Base-by-base conservation (phyloP, 2,113 vertebrate genomes). In the Vicugna pacos region DNA sequence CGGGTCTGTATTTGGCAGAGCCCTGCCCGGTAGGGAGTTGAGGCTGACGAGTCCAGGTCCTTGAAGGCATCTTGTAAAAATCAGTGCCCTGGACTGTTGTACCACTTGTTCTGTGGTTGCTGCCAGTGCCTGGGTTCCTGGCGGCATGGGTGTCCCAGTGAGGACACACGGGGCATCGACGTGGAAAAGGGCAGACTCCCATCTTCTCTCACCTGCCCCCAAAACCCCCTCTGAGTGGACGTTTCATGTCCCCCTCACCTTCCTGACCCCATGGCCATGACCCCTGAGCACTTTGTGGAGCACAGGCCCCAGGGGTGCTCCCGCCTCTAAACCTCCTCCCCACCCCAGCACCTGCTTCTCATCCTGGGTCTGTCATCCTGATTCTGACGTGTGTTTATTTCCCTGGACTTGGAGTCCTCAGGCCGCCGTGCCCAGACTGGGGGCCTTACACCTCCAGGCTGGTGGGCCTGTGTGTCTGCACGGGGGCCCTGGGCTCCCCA, bases 41-140 rank as follows among this genome's bases (percentile, higher is more conserved):
- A 73, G 30, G 48, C 17, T 69, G 58, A 35, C 0, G 8, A 8
- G 3, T 24, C 62, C 28, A 26, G 60, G 60, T 52, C 16, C 16
- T 52, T 19, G 20, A 24, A 1, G 24, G 13, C 17, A 1, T 95
- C 48, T n/a, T 26, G 8, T 67, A 24, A 62, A 60, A 85, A 24
- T 38, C 0, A 0, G 3, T 52, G 50, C 52, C n/a, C 22, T 3
- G 0, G 12, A 64, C 72, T n/a, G 1, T 56, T 20, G 8, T 0
- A 0, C 32, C 2, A 10, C 28, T 65, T 15, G 30, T 24, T 64
- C 50, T 13, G 3, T 1, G 62, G 35, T 50, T 8, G 1, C 48
- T 80, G 54, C 81, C 42, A 14, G 48, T 2, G 2, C 24, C 12
- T 9, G 19, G 26, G 87, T 42, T 69, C 22, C 6, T 0, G 0